These are phyloP conservation scores for Orthonychiurus folsomi DNA, from an alignment of 2,888 invertebrate species.

Conservation along the genomic window DNA sequence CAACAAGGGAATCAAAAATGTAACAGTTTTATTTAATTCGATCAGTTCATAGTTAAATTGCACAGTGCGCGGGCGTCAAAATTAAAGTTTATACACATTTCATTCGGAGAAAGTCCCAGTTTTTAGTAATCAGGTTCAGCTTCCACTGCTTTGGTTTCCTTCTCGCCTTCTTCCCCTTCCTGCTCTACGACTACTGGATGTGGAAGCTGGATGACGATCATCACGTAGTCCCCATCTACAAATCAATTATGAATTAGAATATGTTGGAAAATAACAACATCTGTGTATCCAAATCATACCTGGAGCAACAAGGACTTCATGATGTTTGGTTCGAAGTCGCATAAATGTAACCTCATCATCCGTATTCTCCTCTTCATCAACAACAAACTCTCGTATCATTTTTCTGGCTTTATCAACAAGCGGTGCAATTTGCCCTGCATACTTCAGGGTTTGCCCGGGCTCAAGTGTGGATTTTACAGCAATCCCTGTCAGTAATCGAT, in stretches of 20 bases:
- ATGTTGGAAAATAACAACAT: neutral
- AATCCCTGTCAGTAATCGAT: neutral
- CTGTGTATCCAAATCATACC: conserved; percentile 8
- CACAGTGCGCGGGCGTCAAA: too few species aligned
- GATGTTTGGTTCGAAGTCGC: conserved; percentile 3
- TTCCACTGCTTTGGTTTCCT: neutral
- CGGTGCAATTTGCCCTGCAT: conserved; percentile 8
- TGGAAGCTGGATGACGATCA: conserved; percentile 8
- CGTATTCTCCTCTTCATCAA: conserved; percentile 12
- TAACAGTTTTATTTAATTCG: too few species aligned
- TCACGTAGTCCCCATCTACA: conserved; percentile 9
- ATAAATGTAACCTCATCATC: conserved; percentile 9
- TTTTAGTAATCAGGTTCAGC: neutral
- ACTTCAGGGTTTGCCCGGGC: conserved; percentile 2
- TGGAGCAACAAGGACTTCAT: conserved; percentile 12
- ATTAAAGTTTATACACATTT: too few species aligned
- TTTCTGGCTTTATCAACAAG: conserved; percentile 9
- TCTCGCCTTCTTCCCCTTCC: neutral
- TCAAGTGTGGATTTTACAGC: conserved; percentile 8
- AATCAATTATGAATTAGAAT: too few species aligned
- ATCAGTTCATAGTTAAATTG: too few species aligned
- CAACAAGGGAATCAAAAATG: too few species aligned
- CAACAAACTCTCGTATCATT: conserved; percentile 7
- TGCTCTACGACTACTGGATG: neutral
- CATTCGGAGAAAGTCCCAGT: too few species aligned